These are phyloP conservation scores for Poecilobothrus nobilitatus DNA, from an alignment of 2,888 invertebrate genomes.

Conservation along the genomic window DNA sequence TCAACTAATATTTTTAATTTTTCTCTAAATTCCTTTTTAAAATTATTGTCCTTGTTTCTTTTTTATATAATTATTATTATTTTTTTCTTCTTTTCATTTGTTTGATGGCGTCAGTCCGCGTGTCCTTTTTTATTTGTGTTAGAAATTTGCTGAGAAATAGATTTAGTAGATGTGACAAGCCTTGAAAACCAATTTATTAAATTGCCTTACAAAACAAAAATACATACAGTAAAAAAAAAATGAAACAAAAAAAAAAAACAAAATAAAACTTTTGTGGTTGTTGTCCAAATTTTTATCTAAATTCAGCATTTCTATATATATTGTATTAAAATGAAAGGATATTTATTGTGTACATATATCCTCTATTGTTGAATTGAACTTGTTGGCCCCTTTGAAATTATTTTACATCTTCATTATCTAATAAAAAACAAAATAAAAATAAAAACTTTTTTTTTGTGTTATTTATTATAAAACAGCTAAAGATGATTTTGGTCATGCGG, in stretches of 20 bases:
- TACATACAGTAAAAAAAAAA: not conserved
- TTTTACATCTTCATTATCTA: not conserved
- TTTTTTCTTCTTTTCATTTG: not conserved
- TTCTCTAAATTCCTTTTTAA: too few relatives aligned
- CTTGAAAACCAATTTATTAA: slow-evolving; percentile 4
- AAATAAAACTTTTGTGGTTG: not conserved
- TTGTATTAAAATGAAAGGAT: not conserved
- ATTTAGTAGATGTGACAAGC: not conserved
- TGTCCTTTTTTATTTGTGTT: not conserved
- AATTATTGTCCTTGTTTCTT: too few relatives aligned
- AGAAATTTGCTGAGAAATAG: not conserved
- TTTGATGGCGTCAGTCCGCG: not conserved
- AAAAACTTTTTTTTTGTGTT: too few relatives aligned
- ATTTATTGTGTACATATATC: not conserved
- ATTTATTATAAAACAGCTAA: not conserved
- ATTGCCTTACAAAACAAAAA: not conserved
- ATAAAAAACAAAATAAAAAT: not conserved
- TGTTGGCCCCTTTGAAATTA: not conserved
- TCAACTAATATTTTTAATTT: too few relatives aligned
- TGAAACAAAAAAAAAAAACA: not conserved
- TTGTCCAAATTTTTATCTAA: not conserved
- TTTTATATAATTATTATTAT: too few relatives aligned
- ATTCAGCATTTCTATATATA: not conserved
- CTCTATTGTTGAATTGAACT: not conserved
- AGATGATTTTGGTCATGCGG: not conserved